Evolutionary conservation across 1,140 invertebrate genomes (phyloP).

Genomic region (Lithobius niger): DNA sequence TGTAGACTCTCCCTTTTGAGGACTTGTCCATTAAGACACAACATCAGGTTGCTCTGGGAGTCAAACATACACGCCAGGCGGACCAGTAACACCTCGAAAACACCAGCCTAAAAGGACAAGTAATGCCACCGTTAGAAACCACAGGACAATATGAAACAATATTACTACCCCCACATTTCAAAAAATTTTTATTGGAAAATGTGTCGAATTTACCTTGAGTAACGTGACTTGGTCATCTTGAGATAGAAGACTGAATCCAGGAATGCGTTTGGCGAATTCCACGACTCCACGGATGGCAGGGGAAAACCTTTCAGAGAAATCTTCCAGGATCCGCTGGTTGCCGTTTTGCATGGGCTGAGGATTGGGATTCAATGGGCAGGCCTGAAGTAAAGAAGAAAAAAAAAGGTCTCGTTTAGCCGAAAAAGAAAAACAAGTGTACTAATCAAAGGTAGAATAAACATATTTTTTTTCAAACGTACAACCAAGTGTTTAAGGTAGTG

Average conservation of each 20-base stretch:
- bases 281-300: constrained; percentile 93
- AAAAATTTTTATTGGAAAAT: not conserved
- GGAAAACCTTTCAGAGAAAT: constrained; percentile 85
- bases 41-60: constrained; percentile 62
- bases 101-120: constrained; percentile 40
- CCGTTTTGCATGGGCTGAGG: constrained; percentile 55
- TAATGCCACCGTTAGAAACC: not conserved
- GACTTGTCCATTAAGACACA: constrained; percentile 82
- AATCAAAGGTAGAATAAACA: too few species aligned
- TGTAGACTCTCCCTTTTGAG: constrained; percentile 78
- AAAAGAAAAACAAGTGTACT: too few species aligned
- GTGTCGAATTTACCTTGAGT: constrained; percentile 54
- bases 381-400: constrained; percentile 52
- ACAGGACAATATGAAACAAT: not conserved
- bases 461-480: too few species aligned
- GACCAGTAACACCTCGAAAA: constrained; percentile 86
- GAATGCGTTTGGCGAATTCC: constrained; percentile 93
- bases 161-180: not conserved
- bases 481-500: too few species aligned
- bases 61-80: constrained; percentile 89
- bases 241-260: constrained; percentile 83
- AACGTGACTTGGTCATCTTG: constrained; percentile 95
- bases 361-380: constrained; percentile 87
- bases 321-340: constrained; percentile 64
- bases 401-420: not conserved